Evolutionary conservation across 2,888 invertebrate species (phyloP).

Genomic region (Priocnemis perturbator): DNA sequence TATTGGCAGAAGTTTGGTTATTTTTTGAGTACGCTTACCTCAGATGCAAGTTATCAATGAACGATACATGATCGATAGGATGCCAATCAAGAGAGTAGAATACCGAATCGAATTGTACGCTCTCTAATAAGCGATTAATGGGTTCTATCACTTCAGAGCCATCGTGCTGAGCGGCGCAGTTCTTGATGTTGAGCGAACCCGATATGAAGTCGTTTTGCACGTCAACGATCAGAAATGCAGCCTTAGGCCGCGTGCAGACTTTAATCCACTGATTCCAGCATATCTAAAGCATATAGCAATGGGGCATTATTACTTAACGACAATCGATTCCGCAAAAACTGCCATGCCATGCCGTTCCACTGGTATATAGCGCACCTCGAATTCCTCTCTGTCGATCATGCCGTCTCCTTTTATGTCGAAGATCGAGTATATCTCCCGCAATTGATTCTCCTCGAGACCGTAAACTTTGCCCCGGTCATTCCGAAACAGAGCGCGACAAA

Average conservation of each 20-base stretch:
- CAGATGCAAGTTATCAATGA: constrained; percentile 91
- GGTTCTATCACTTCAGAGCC: constrained; percentile 94
- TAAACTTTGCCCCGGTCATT: constrained; percentile 92
- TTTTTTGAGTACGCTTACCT: constrained; percentile 55
- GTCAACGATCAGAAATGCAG: constrained; percentile 94
- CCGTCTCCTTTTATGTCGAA: constrained; percentile 88
- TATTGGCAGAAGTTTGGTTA: no score
- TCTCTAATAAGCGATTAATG: constrained; percentile 89
- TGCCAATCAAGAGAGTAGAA: constrained; percentile 99
- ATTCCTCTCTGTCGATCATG: constrained; percentile 88
- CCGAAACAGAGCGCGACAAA: constrained; percentile 90
- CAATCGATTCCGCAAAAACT: neutral
- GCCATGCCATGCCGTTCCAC: neutral
- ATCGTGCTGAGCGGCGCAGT: constrained; percentile 94
- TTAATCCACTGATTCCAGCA: constrained; percentile 96
- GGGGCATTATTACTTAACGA: neutral
- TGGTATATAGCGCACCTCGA: constrained; percentile 75
- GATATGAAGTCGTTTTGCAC: constrained; percentile 99
- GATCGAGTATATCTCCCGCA: constrained; percentile 86
- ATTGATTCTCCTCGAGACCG: constrained; percentile 82
- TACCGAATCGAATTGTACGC: constrained; percentile 89
- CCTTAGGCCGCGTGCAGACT: constrained; percentile 84
- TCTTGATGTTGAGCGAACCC: constrained; percentile 94
- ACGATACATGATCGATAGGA: constrained; percentile 96
- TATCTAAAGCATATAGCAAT: constrained; percentile 71